Conservation (phyloP, 2,888 invertebrate species). For the Rhingia rostrata region DNA sequence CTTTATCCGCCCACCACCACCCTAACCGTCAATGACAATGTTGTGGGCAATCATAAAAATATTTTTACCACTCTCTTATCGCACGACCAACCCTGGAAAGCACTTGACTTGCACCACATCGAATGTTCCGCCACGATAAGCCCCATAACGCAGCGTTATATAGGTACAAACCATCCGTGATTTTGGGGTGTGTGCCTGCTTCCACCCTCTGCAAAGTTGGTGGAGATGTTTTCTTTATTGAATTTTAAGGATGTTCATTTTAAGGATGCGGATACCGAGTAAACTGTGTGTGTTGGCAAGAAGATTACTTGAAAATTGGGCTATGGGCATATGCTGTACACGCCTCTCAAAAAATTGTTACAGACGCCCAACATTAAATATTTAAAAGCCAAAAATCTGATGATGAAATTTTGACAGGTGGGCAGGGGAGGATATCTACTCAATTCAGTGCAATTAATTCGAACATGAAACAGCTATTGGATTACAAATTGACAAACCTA, state of each 20-base stretch:
- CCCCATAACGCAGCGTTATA: conserved; percentile 52
- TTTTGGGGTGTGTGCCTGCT: conserved; percentile 36
- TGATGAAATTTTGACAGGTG: background rate
- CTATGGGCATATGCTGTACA: conserved; percentile 58
- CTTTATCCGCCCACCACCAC: conserved; percentile 4
- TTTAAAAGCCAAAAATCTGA: conserved; percentile 24
- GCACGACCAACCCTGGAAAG: conserved; percentile 60
- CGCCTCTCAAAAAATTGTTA: conserved; percentile 59
- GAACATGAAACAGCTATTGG: conserved; percentile 54
- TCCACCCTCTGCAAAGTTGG: conserved; percentile 40
- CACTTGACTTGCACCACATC: conserved; percentile 34
- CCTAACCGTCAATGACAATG: conserved; percentile 49
- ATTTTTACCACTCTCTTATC: conserved; percentile 73
- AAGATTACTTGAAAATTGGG: conserved; percentile 48
- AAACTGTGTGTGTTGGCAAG: conserved; percentile 62
- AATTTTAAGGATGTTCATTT: conserved; percentile 68
- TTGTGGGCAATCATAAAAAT: conserved; percentile 73
- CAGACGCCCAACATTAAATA: conserved; percentile 47
- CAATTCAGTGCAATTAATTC: conserved; percentile 65
- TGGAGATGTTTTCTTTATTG: conserved; percentile 65
- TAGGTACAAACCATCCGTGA: background rate
- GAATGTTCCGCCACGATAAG: conserved; percentile 71
- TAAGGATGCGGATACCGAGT: conserved; percentile 34
- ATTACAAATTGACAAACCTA: conserved; percentile 62
- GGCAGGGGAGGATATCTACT: background rate